Conservation (phyloP, 2,113 vertebrate species). For the Azemiops feae region DNA sequence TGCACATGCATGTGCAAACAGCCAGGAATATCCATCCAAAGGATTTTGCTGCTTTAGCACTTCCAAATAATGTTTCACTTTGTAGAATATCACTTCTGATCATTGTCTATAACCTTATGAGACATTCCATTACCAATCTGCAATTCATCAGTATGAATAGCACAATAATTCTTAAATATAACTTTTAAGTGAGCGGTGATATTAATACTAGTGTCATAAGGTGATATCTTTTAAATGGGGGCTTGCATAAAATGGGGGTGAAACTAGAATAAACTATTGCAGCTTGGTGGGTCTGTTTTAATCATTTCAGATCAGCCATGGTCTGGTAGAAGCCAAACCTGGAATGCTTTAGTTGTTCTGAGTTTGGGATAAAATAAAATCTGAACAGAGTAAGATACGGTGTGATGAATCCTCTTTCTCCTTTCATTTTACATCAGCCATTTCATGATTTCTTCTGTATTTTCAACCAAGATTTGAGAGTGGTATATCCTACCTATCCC, state of each 20-base stretch:
- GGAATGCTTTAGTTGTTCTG: too few species aligned
- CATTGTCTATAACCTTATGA: not conserved
- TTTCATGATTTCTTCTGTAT: not conserved
- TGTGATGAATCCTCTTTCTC: too few species aligned
- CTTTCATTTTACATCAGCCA: too few species aligned
- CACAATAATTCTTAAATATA: not conserved
- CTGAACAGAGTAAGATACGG: too few species aligned
- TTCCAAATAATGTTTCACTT: not conserved
- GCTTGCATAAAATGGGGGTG: not conserved
- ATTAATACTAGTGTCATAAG: not conserved
- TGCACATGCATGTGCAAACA: not conserved
- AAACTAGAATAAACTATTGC: not conserved
- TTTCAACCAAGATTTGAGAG: not conserved
- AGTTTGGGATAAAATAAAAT: too few species aligned
- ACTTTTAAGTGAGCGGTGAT: not conserved
- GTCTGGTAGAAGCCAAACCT: not conserved
- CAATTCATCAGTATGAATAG: not conserved
- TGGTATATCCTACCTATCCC: not conserved
- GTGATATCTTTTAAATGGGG: not conserved
- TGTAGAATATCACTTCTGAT: not conserved
- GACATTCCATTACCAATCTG: not conserved
- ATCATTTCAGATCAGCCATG: not conserved
- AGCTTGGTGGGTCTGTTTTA: not conserved
- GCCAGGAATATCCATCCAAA: not conserved
- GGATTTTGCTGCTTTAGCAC: not conserved